phyloP scores from a whole-genome alignment of 2,113 vertebrate species.

The Pygoscelis antarcticus region DNA sequence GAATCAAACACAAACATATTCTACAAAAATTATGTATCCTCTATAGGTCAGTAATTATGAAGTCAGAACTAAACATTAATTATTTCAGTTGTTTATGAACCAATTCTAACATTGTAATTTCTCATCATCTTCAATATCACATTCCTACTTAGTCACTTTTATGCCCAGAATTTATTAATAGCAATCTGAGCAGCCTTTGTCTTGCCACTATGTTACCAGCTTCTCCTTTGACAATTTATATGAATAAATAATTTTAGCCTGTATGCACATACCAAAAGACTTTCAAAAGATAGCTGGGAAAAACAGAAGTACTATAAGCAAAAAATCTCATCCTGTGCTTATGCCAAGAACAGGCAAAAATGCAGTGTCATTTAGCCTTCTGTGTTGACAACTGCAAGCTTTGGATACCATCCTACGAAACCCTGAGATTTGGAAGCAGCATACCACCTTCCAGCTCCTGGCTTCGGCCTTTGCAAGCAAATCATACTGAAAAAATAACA shows the following conservation, averaged over 20 bases:
- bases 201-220: not conserved
- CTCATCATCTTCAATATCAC: not conserved
- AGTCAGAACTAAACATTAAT: not conserved
- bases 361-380: not conserved
- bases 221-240: not conserved
- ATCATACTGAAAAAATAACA: not conserved
- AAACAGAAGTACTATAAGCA: not conserved
- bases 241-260: not conserved
- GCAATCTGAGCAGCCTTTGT: not conserved
- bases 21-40: not conserved
- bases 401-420: not conserved
- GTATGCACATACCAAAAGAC: not conserved
- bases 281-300: not conserved
- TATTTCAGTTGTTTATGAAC: not conserved
- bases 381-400: not conserved
- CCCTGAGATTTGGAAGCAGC: not conserved
- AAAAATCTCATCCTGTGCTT: not conserved
- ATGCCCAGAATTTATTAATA: not conserved
- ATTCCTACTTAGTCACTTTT: not conserved
- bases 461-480: not conserved
- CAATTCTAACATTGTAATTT: not conserved
- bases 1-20: not conserved
- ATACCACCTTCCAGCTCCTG: not conserved
- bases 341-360: constrained; percentile 1
- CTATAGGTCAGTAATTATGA: not conserved